Base-by-base conservation (phyloP, 1,140 invertebrate species). In the Dendrolimus kikuchii region DNA sequence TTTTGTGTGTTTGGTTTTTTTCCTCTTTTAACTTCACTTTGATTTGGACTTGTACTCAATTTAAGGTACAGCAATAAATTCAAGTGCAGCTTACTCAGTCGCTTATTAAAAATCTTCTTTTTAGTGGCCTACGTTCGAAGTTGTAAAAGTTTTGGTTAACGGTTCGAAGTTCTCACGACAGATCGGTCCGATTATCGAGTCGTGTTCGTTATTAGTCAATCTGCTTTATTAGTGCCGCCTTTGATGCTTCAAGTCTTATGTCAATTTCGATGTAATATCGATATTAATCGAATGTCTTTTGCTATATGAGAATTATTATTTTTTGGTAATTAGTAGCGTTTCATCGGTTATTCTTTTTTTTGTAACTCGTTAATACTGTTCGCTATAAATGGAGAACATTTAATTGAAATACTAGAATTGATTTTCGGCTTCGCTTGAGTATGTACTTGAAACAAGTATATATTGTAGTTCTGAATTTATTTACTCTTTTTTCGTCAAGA, bases 201-300 rank as follows among this genome's bases (percentile, higher is more conserved):
- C 60, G 68, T 62, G 77, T 80, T 85, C 79, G 72, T 85, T 80
- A 82, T 82, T 80, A 77, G 77, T 75, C 74, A 80, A 85, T 85
- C 77, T 72, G 71, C 78, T 78, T 82, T 85, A 82, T 81, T 81
- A 69, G 61, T 55, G 68, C 77, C 78, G 75, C 66, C 78, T 84
- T 81, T 84, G 75, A 81, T 81, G 71, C 63, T n/a, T 7, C 36
- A 23, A n/a, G 23, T 66, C 63, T 64, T 55, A 63, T 78, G 72
- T 77, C 79, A 77, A 77, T 80, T 81, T 76, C 68, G 60, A 62
- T 68, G 63, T 65, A 72, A 66, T 66, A 71, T 68, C 44, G 44
- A 42, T 40, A 46, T 48, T 53, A 51, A 43, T 46, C 40, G 49
- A 55, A 55, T 59, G 51, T 53, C 51, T 53, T 53, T 46, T 45